Percentiles rank a stretch among this genome's conserved stretches.
These are phyloP conservation scores for Salvelinus sp. DNA, from an alignment of 2,113 vertebrate genomes.

Conservation along the genomic window DNA sequence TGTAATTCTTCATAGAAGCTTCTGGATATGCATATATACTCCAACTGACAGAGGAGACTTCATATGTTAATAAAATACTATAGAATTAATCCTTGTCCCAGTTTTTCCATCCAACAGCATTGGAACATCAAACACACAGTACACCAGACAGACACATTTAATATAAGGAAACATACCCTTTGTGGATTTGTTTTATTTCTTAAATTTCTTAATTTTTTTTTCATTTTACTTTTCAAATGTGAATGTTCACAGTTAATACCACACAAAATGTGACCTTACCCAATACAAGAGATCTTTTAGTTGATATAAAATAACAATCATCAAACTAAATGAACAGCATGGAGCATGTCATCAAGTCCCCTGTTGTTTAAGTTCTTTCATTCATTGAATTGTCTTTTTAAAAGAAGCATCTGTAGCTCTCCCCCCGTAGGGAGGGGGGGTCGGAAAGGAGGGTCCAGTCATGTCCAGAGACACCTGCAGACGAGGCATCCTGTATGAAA, in stretches of 20 bases:
- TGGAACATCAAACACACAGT: too few species aligned
- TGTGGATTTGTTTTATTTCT: constrained; percentile 66
- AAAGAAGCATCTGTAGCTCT: constrained; percentile 52
- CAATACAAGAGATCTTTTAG: constrained; percentile 61
- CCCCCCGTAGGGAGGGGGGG: constrained; percentile 21
- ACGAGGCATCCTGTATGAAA: constrained; percentile 44
- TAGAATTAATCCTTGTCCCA: too few species aligned
- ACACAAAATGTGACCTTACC: constrained; percentile 70
- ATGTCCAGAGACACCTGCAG: constrained; percentile 38
- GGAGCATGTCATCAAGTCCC: constrained; percentile 63
- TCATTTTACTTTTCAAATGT: constrained; percentile 72
- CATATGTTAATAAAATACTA: neutral
- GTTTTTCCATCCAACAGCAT: neutral
- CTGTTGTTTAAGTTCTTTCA: constrained; percentile 38
- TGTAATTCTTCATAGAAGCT: too few species aligned
- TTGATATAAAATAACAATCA: constrained; percentile 75
- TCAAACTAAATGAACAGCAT: constrained; percentile 73
- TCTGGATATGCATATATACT: too few species aligned
- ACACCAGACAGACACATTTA: too few species aligned
- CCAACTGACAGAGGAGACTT: too few species aligned
- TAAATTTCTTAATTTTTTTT: constrained; percentile 64
- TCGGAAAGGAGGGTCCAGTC: constrained; percentile 41
- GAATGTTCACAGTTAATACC: constrained; percentile 76
- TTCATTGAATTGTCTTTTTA: constrained; percentile 55
- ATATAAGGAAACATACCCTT: constrained; percentile 28